Evolutionary conservation across 2,888 invertebrate genomes (phyloP).

Genomic region (Lamellibrachia columna): DNA sequence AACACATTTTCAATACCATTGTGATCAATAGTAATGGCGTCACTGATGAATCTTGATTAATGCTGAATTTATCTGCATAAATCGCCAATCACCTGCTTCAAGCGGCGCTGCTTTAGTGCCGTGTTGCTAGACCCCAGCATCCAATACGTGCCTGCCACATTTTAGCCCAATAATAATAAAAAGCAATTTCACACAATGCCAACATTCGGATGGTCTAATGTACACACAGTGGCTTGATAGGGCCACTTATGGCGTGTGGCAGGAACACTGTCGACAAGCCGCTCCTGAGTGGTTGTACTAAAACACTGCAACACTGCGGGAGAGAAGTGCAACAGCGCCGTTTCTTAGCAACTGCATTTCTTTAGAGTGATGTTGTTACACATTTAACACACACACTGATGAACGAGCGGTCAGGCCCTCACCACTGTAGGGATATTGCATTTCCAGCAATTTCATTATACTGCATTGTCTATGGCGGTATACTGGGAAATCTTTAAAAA

Average conservation of each 20-base stretch:
- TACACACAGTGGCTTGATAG: not conserved
- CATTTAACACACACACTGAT: not conserved
- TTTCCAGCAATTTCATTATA: not conserved
- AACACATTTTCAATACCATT: not conserved
- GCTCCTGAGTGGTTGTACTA: not conserved
- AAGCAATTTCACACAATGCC: slow-evolving; percentile 16
- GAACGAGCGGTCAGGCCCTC: not conserved
- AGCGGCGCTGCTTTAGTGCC: not conserved
- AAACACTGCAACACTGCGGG: not conserved
- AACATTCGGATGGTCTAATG: not conserved
- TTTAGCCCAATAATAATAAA: not conserved
- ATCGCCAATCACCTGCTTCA: not conserved
- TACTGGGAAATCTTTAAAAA: not conserved
- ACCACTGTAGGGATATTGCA: not conserved
- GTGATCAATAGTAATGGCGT: not conserved
- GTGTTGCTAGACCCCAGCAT: not conserved
- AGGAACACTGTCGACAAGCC: not conserved
- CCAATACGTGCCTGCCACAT: not conserved
- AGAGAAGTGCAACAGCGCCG: not conserved
- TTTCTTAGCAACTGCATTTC: not conserved
- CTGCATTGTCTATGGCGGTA: not conserved
- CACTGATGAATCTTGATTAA: not conserved
- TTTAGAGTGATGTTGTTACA: not conserved
- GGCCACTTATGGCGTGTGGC: not conserved
- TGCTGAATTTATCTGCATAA: slow-evolving; percentile 11